Base-by-base conservation (phyloP, 2,113 vertebrate species). In the Cavia porcellus region DNA sequence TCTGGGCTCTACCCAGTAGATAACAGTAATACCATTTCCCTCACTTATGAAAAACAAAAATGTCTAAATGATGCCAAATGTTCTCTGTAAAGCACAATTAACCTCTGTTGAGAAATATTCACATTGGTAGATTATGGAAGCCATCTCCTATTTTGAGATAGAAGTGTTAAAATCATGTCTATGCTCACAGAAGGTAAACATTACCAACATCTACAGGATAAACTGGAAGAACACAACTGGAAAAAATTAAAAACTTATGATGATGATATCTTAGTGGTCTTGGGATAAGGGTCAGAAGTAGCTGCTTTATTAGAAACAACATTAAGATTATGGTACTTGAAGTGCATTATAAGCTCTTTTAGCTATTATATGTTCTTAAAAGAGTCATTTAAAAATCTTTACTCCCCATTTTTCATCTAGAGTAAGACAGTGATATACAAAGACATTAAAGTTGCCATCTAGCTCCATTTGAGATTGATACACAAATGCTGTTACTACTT, bases 81-180 rank as follows among this genome's bases (percentile, higher is more conserved):
- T 15, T 17, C 38, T 45, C 32, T 64, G 35, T 87, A 35, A 30
- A n/a, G 35, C 30, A 96, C 83, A 82, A 68, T 32, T 13, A 0
- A 0, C 4, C 30, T 7, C 2, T 52, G 32, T 28, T 11, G 22
- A 61, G 47, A 89, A 72, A 2, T 35, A 57, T 24, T 96, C 81
- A 74, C 59, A 86, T 68, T 87, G 20, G 38, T 62, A 93, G 32
- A 84, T 91, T 86, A 86, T 82, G n/a, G 64, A 75, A 92, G 14
- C 25, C 28, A 64, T 94, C 62, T 97, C n/a, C 83, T 5, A 94
- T 86, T 92, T 89, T 94, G 28, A 93, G 90, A 20, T 52, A 91
- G 4, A 86, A n/a, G 25, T 93, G 19, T 70, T n/a, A 47, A 25
- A 28, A 94, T 92, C 90, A 74, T 62, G 47, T 47, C 64, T 42